These are phyloP conservation scores for Andrena marginata DNA, from an alignment of 2,888 invertebrate species.

Conservation along the genomic window DNA sequence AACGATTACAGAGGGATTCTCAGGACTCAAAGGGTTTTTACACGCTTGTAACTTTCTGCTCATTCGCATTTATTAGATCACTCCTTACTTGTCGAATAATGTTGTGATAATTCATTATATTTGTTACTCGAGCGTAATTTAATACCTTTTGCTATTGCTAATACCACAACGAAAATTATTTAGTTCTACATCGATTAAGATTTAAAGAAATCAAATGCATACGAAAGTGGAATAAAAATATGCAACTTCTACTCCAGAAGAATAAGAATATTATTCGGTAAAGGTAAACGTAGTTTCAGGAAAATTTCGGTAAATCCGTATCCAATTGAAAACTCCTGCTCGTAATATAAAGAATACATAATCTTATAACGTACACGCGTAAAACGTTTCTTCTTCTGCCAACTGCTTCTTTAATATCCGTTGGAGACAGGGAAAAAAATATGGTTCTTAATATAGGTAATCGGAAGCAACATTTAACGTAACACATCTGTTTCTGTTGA, in stretches of 20 bases:
- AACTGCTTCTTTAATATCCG: too few species aligned
- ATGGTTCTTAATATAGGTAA: too few species aligned
- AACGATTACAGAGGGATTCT: too few species aligned
- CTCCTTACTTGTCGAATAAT: conserved; percentile 5
- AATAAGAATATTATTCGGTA: neutral
- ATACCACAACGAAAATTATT: neutral
- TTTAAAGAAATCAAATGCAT: conserved; percentile 5
- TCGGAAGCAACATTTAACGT: too few species aligned
- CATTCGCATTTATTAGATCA: conserved; percentile 14
- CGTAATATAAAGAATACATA: too few species aligned
- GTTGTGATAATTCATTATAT: conserved; percentile 9
- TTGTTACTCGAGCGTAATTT: neutral
- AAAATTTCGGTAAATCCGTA: neutral
- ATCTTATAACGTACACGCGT: too few species aligned
- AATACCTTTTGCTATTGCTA: neutral
- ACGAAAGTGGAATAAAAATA: conserved; percentile 1
- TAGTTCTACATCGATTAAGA: neutral
- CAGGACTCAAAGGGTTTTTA: neutral
- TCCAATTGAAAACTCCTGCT: neutral
- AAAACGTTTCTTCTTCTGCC: too few species aligned
- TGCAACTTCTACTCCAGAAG: neutral
- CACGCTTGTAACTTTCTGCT: neutral
- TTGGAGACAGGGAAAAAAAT: too few species aligned
- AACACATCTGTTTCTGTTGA: too few species aligned
- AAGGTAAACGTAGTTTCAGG: neutral